phyloP scores from a whole-genome alignment of 2,888 invertebrate species.

The Dysmachus trigonus region DNA sequence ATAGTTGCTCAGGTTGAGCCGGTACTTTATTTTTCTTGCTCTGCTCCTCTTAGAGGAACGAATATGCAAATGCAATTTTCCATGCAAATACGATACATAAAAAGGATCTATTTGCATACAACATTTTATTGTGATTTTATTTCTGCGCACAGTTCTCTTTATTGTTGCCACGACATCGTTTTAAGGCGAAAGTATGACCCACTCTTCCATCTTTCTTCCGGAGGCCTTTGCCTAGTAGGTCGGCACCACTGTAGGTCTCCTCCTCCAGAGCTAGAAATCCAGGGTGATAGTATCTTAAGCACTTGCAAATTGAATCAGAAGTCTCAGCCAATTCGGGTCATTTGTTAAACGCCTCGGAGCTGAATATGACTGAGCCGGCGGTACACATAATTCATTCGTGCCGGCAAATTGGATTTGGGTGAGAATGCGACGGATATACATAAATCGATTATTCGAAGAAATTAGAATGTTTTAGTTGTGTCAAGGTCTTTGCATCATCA shows the following conservation, averaged over 20 bases:
- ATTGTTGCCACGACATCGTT: not conserved
- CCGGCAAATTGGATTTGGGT: not conserved
- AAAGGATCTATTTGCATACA: constrained; percentile 32
- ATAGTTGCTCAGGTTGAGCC: not conserved
- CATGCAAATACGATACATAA: constrained; percentile 4
- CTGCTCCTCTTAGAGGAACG: not conserved
- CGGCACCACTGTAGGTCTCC: not conserved
- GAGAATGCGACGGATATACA: not conserved
- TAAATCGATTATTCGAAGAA: no score
- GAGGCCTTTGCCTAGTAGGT: not conserved
- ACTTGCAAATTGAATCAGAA: constrained; percentile 39
- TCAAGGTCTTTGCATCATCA: no score
- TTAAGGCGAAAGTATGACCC: not conserved
- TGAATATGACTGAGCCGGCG: constrained; percentile 16
- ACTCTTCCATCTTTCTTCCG: not conserved
- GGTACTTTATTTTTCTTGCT: not conserved
- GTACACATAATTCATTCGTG: not conserved
- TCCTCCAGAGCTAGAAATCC: not conserved
- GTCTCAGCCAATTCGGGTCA: constrained; percentile 37
- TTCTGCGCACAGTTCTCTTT: not conserved
- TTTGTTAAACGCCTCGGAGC: constrained; percentile 23
- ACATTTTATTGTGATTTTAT: constrained; percentile 32
- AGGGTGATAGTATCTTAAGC: constrained; percentile 24
- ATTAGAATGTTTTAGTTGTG: no score
- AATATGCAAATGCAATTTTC: constrained; percentile 30